phyloP scores from a whole-genome alignment of 2,888 invertebrate species.

The Drosophila kanekoi region DNA sequence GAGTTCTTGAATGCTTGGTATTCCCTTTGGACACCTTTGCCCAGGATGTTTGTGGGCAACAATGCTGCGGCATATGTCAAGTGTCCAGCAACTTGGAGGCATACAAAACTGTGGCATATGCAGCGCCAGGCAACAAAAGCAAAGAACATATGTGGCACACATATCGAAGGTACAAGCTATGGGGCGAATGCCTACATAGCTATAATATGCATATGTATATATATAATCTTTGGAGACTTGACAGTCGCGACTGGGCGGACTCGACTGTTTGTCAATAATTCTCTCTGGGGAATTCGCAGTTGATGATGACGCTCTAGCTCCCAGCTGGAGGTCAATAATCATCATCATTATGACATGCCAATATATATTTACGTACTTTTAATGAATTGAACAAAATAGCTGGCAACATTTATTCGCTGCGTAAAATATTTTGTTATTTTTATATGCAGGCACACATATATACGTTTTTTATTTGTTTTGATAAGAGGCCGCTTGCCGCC shows the following conservation, averaged over 20 bases:
- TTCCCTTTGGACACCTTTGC: not conserved
- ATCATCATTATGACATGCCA: conserved; percentile 16
- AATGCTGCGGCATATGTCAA: conserved; percentile 40
- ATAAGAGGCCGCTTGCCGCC: conserved; percentile 23
- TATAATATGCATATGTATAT: not conserved
- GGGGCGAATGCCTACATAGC: not conserved
- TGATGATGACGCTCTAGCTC: conserved; percentile 24
- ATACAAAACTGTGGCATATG: conserved; percentile 19
- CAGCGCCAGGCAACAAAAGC: conserved; percentile 1
- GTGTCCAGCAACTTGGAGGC: conserved; percentile 13
- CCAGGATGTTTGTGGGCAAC: not conserved
- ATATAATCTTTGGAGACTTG: not conserved
- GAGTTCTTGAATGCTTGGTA: not conserved
- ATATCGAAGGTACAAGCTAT: not conserved
- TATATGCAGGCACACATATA: not conserved
- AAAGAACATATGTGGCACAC: conserved; percentile 33
- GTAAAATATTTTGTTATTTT: conserved; percentile 25
- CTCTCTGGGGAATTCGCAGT: conserved; percentile 39
- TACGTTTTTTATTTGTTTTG: conserved; percentile 15
- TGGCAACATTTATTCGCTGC: conserved; percentile 25
- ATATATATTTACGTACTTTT: not conserved
- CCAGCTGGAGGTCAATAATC: conserved; percentile 33
- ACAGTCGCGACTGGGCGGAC: conserved; percentile 25
- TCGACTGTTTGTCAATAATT: conserved; percentile 28
- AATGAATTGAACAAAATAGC: conserved; percentile 36